A percentile compares a stretch with the other conserved stretches of the same genome.
phyloP scores from a whole-genome alignment of 2,888 invertebrate species.

The Euclidia mi region DNA sequence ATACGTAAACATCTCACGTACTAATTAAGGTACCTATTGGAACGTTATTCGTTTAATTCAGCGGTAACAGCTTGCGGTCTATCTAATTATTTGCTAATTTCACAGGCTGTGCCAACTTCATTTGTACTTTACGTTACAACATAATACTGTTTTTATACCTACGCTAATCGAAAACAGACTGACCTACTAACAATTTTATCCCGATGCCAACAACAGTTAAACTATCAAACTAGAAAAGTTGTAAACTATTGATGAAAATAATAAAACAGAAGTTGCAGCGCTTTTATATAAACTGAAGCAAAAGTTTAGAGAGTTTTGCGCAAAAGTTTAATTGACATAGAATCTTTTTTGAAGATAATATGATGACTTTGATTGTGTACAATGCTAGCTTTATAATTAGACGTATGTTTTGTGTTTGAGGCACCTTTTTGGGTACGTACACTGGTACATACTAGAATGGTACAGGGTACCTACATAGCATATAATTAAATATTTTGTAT shows the following conservation, averaged over 20 bases:
- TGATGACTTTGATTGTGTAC: not conserved
- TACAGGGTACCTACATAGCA: too few species aligned
- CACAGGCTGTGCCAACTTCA: constrained; percentile 52
- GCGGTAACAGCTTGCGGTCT: constrained; percentile 56
- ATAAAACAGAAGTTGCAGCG: constrained; percentile 22
- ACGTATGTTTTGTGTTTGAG: too few species aligned
- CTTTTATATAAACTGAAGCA: constrained; percentile 18
- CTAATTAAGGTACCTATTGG: constrained; percentile 30
- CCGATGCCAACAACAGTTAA: constrained; percentile 25
- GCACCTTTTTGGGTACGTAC: too few species aligned
- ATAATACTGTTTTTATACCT: constrained; percentile 8
- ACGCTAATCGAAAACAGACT: constrained; percentile 11
- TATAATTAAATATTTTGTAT: too few species aligned
- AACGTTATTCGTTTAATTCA: constrained; percentile 49
- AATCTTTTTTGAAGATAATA: not conserved
- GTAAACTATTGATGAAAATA: constrained; percentile 43
- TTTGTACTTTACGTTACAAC: constrained; percentile 50
- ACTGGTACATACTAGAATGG: too few species aligned
- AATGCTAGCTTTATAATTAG: too few species aligned
- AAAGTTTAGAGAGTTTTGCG: constrained; percentile 19
- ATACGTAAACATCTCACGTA: constrained; percentile 20
- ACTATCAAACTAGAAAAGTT: constrained; percentile 29
- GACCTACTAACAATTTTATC: constrained; percentile 28
- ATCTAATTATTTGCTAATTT: constrained; percentile 64
- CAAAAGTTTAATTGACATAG: constrained; percentile 16